Conservation (phyloP, 2,797 vertebrate genomes). For the Melopsittacus undulatus region DNA sequence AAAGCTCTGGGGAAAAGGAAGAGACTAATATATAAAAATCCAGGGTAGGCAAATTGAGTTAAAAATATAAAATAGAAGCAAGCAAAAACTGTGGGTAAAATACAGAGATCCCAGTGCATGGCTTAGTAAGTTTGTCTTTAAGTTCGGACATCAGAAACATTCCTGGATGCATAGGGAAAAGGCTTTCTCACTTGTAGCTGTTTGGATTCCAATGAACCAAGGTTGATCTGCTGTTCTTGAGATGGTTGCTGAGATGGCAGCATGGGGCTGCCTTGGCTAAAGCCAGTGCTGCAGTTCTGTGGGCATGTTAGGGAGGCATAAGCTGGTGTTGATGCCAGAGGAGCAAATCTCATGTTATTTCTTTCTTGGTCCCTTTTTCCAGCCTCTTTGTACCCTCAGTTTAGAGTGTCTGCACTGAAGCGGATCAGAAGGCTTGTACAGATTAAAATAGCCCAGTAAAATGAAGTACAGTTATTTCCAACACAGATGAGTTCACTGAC, state of each 20-base stretch:
- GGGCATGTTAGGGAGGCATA: fast-evolving
- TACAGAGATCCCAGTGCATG: neutral
- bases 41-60: neutral
- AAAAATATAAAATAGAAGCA: neutral
- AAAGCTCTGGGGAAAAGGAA: neutral
- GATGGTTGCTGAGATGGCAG: neutral
- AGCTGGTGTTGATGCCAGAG: neutral
- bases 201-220: neutral
- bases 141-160: neutral
- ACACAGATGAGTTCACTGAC: neutral
- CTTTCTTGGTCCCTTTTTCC: neutral
- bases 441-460: neutral
- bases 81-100: neutral
- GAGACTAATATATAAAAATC: neutral
- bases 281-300: neutral
- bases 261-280: neutral
- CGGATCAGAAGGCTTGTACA: neutral
- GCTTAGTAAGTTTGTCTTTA: neutral
- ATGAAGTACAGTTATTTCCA: neutral
- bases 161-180: neutral
- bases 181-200: neutral
- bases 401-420: fast-evolving
- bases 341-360: neutral
- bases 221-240: neutral
- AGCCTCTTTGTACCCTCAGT: neutral